A percentile compares a stretch with the other conserved stretches of the same genome.
phyloP scores from a whole-genome alignment of 2,888 invertebrate species.

The Heliconius ethilla region DNA sequence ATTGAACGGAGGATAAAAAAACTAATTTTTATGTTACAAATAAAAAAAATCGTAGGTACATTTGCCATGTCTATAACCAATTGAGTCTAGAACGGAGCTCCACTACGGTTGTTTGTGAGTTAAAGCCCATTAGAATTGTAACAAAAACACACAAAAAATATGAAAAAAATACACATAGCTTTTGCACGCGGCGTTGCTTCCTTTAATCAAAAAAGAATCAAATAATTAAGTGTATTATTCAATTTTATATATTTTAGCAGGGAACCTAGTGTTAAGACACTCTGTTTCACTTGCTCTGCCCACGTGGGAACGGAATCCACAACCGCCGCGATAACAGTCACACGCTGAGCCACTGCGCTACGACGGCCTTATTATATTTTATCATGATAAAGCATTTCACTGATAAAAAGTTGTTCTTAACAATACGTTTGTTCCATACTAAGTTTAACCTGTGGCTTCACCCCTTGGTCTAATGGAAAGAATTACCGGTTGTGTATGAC shows the following conservation, averaged over 20 bases:
- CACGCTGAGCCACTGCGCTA: too few species aligned
- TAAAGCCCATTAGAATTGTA: constrained; percentile 30
- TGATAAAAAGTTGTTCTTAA: not conserved
- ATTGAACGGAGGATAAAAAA: too few species aligned
- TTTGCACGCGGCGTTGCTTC: not conserved
- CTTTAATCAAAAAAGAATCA: not conserved
- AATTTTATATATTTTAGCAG: too few species aligned
- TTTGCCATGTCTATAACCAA: constrained; percentile 16
- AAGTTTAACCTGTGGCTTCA: not conserved
- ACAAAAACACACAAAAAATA: constrained; percentile 23
- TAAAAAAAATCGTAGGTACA: not conserved
- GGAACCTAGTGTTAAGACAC: too few species aligned
- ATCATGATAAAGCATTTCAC: too few species aligned
- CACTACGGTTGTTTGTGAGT: constrained; percentile 23
- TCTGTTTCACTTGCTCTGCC: too few species aligned
- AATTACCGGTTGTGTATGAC: too few species aligned
- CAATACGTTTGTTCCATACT: not conserved
- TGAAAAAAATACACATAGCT: not conserved
- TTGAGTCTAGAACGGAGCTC: not conserved
- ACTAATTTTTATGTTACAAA: not conserved
- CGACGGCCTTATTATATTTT: too few species aligned
- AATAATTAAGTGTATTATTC: too few species aligned
- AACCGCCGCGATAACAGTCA: too few species aligned
- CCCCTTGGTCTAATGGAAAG: too few species aligned
- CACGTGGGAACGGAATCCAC: too few species aligned